phyloP scores from a whole-genome alignment of 2,797 vertebrate species.

The Sternarchorhynchus goeldii region DNA sequence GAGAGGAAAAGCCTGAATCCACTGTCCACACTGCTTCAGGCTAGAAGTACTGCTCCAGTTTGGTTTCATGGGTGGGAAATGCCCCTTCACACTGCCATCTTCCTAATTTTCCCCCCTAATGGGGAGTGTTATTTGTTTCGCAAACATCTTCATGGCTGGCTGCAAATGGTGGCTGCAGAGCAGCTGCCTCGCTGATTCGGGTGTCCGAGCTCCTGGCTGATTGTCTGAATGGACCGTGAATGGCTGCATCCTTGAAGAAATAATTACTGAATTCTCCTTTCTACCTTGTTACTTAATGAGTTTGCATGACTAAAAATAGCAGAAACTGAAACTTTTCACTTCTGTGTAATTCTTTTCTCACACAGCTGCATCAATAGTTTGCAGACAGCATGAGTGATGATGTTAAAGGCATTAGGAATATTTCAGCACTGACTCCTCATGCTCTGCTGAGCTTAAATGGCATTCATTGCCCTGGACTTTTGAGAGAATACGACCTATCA shows the following conservation, averaged over 20 bases:
- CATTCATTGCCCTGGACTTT: conserved; percentile 37
- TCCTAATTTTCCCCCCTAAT: not conserved
- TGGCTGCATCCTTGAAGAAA: conserved; percentile 33
- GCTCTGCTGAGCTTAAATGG: conserved; percentile 31
- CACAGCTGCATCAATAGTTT: conserved; percentile 10
- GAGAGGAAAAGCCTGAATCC: not conserved
- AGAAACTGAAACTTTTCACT: conserved; percentile 8
- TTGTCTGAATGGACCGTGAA: not conserved
- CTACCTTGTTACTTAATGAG: conserved; percentile 15
- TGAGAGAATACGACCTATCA: conserved; percentile 21
- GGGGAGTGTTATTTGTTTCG: conserved; percentile 10
- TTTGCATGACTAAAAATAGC: not conserved
- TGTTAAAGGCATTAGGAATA: conserved; percentile 40
- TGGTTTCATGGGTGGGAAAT: no score
- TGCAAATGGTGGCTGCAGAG: not conserved
- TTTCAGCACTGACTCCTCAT: conserved; percentile 21
- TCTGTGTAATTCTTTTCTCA: not conserved
- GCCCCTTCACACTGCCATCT: no score
- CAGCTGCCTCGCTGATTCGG: not conserved
- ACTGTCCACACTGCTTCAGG: not conserved
- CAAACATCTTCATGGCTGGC: conserved; percentile 32
- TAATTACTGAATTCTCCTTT: conserved; percentile 13
- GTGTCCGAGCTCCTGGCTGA: not conserved
- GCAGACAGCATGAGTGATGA: conserved; percentile 38
- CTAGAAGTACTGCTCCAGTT: not conserved